Conservation (phyloP, 2,888 invertebrate species). For the Apamea monoglypha region DNA sequence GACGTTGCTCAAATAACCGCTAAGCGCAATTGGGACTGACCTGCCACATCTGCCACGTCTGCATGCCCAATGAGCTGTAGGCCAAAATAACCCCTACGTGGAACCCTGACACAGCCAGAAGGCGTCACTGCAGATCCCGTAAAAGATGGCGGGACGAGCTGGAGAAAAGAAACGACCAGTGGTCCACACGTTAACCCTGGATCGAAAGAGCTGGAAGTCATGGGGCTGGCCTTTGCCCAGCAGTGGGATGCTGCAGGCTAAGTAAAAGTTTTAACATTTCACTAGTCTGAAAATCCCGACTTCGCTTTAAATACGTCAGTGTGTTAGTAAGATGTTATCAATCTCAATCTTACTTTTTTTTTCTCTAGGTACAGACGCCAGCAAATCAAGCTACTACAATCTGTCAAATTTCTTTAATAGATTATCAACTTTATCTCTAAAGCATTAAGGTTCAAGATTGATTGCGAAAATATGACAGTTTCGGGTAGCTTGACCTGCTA, state of each 20-base stretch:
- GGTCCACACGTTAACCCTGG: background rate
- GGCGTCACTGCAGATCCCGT: background rate
- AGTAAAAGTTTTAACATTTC: background rate
- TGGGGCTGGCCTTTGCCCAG: accelerated
- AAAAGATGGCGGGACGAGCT: background rate
- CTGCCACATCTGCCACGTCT: background rate
- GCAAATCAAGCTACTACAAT: too few relatives aligned
- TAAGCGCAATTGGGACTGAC: background rate
- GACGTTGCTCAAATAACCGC: background rate
- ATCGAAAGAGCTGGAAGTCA: background rate
- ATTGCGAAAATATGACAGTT: too few relatives aligned
- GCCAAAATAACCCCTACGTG: background rate
- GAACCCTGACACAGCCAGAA: background rate
- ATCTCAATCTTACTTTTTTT: too few relatives aligned
- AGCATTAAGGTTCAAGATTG: too few relatives aligned
- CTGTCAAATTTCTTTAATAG: too few relatives aligned
- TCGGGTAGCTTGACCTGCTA: too few relatives aligned
- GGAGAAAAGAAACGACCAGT: background rate
- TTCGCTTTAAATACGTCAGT: background rate
- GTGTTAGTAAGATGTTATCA: too few relatives aligned
- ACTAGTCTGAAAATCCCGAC: background rate
- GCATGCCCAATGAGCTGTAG: background rate
- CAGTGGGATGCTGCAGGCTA: background rate
- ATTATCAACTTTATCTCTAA: too few relatives aligned
- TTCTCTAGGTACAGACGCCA: too few relatives aligned